Conservation (phyloP, 2,113 vertebrate genomes). For the Arothron firmamentum region DNA sequence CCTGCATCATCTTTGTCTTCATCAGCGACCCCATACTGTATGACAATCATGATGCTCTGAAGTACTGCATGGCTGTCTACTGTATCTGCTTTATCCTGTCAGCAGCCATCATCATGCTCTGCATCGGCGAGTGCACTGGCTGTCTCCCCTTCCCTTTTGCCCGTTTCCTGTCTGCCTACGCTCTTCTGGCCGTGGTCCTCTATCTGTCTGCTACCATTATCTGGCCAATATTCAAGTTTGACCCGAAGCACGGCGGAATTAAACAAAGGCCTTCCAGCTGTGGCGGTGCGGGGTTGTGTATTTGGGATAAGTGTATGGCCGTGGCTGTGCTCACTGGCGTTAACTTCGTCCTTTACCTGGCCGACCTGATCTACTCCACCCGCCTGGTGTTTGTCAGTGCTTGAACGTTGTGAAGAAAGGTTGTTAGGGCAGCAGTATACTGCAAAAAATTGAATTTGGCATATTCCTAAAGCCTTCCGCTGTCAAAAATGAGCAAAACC, state of each 20-base stretch:
- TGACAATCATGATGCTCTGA: constrained; percentile 53
- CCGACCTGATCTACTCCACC: constrained; percentile 82
- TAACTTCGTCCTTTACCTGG: constrained; percentile 85
- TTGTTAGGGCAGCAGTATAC: constrained; percentile 13
- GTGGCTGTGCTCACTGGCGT: constrained; percentile 79
- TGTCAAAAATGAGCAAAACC: background rate
- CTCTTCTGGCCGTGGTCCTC: constrained; percentile 78
- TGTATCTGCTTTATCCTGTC: constrained; percentile 91
- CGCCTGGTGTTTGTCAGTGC: constrained; percentile 80
- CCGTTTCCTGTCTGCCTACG: constrained; percentile 80
- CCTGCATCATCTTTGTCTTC: constrained; percentile 87
- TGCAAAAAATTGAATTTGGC: constrained; percentile 41
- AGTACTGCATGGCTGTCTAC: constrained; percentile 85
- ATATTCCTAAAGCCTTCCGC: constrained; percentile 11
- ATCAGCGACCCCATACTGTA: constrained; percentile 70
- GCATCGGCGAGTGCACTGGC: constrained; percentile 83
- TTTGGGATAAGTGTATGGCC: constrained; percentile 76
- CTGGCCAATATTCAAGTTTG: constrained; percentile 87
- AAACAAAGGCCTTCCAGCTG: constrained; percentile 32
- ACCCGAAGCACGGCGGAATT: constrained; percentile 50
- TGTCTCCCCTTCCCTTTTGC: constrained; percentile 81
- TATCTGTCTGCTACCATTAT: constrained; percentile 81
- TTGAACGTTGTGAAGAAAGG: constrained; percentile 53
- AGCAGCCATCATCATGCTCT: constrained; percentile 78
- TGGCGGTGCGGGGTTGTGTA: constrained; percentile 35